Conservation (phyloP, 1,140 invertebrate genomes). For the Mizuhopecten yessoensis region DNA sequence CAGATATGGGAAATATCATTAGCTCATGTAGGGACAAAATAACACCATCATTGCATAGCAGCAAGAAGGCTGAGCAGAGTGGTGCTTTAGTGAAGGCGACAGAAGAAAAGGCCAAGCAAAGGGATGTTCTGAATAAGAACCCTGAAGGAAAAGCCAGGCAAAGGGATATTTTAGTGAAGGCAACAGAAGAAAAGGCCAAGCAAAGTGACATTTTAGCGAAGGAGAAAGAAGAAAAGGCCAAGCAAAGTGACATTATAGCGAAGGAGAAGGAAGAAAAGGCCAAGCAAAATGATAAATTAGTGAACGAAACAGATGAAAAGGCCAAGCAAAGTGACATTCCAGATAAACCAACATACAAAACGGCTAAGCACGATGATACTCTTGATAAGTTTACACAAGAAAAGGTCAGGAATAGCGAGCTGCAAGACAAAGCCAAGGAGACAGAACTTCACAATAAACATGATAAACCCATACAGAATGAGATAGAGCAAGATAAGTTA, state of each 20-base stretch:
- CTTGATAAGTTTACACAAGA: too few relatives aligned
- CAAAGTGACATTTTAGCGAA: neutral
- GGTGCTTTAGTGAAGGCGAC: neutral
- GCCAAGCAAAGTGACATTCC: neutral
- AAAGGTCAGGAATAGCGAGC: too few relatives aligned
- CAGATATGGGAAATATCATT: neutral
- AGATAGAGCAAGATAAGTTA: too few relatives aligned
- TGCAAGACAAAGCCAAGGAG: too few relatives aligned
- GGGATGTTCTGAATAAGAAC: too few relatives aligned
- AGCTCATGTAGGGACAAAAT: conserved; percentile 20
- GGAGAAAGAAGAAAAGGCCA: neutral
- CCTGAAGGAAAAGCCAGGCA: too few relatives aligned
- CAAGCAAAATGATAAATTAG: neutral
- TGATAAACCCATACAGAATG: too few relatives aligned
- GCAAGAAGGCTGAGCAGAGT: neutral
- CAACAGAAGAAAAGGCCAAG: neutral
- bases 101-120: conserved; percentile 2
- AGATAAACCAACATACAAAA: too few relatives aligned
- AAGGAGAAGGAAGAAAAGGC: neutral
- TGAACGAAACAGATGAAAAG: neutral
- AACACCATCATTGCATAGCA: neutral
- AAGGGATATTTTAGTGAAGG: neutral
- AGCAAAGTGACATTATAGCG: neutral
- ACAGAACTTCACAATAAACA: too few relatives aligned
- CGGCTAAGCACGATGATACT: too few relatives aligned